phyloP scores from a whole-genome alignment of 2,888 invertebrate species.

The Carterocephalus palaemon region DNA sequence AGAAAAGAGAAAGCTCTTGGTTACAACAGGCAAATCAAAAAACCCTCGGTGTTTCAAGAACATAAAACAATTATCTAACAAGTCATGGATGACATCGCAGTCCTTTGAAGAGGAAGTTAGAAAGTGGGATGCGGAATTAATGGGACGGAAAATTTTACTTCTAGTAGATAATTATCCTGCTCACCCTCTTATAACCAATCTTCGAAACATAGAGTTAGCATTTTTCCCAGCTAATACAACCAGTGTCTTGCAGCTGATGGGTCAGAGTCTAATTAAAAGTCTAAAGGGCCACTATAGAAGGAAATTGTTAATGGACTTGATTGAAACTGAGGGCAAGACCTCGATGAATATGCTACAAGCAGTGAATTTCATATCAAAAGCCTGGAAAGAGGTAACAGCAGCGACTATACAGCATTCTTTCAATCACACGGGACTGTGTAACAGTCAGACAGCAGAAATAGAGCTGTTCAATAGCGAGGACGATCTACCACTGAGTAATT shows the following conservation, averaged over 20 bases:
- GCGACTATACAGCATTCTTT: constrained; percentile 26
- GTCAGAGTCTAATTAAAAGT: constrained; percentile 37
- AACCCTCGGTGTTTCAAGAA: constrained; percentile 43
- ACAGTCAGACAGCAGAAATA: constrained; percentile 13
- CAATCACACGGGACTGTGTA: constrained; percentile 27
- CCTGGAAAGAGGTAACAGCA: constrained; percentile 28
- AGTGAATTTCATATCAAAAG: constrained; percentile 24
- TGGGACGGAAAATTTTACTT: constrained; percentile 37
- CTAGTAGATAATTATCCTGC: constrained; percentile 35
- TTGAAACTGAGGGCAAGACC: constrained; percentile 34
- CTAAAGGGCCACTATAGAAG: constrained; percentile 36
- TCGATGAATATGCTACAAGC: constrained; percentile 36
- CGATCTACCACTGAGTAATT: constrained; percentile 28
- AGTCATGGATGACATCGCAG: constrained; percentile 30
- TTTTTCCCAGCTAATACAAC: constrained; percentile 42
- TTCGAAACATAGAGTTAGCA: constrained; percentile 38
- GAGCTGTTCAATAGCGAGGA: constrained; percentile 28
- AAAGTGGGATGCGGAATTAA: constrained; percentile 35
- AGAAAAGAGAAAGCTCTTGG: constrained; percentile 41
- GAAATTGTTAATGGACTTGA: constrained; percentile 35
- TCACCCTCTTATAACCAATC: constrained; percentile 34
- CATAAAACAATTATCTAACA: constrained; percentile 37
- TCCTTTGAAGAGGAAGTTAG: constrained; percentile 35
- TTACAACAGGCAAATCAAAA: constrained; percentile 42
- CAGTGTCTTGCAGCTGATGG: constrained; percentile 39